phyloP scores from a whole-genome alignment of 1,140 invertebrate genomes.

The Brachionus angularis region DNA sequence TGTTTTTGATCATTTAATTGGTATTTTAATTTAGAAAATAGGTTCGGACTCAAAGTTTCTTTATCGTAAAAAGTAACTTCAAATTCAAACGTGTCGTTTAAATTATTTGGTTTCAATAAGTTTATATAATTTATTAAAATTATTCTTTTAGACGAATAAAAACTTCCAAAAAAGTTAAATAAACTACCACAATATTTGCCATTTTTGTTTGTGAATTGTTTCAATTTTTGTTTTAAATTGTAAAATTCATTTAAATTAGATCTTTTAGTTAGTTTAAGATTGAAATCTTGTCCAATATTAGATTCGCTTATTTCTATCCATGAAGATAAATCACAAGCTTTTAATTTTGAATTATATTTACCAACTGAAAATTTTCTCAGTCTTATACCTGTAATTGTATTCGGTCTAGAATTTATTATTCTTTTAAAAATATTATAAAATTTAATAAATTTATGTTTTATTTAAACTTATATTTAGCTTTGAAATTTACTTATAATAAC shows the following conservation, averaged over 20 bases:
- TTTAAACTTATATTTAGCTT: background rate
- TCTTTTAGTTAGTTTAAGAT: too few relatives aligned
- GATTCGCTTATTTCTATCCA: conserved; percentile 13
- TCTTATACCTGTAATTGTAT: background rate
- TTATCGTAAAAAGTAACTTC: conserved; percentile 6
- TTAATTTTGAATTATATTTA: background rate
- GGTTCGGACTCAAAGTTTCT: conserved; percentile 7
- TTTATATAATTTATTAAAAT: conserved; percentile 9
- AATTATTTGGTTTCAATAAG: background rate
- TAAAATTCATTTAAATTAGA: background rate
- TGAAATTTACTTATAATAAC: conserved; percentile 8
- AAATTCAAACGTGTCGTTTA: conserved; percentile 11
- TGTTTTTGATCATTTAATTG: background rate
- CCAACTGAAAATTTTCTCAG: conserved; percentile 27
- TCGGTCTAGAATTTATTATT: background rate
- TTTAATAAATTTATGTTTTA: background rate
- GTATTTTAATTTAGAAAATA: conserved; percentile 37
- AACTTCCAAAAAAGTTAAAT: conserved; percentile 7
- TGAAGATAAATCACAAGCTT: background rate
- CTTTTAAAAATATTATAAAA: background rate
- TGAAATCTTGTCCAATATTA: conserved; percentile 10
- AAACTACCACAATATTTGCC: conserved; percentile 32
- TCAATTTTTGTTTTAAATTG: too few relatives aligned
- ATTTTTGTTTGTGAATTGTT: too few relatives aligned
- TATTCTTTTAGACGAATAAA: conserved; percentile 22